phyloP scores from a whole-genome alignment of 2,113 vertebrate genomes.

The Nothocercus nigrocapillus region DNA sequence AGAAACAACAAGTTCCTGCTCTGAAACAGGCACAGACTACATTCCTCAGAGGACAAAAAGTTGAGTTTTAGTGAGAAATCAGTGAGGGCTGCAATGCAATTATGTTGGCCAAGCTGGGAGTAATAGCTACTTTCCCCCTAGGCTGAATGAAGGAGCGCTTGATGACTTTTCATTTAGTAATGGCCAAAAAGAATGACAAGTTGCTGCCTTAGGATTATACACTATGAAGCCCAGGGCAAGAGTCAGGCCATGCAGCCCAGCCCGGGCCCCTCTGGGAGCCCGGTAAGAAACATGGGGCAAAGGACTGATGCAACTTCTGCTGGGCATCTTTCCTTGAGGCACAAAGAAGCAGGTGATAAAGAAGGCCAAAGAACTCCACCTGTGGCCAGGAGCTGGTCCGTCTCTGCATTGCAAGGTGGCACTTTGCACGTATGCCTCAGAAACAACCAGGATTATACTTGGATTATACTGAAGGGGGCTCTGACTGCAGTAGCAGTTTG shows the following conservation, averaged over 20 bases:
- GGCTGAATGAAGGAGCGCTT: constrained; percentile 17
- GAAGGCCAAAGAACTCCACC: not conserved
- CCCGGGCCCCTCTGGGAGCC: not conserved
- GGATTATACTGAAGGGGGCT: not conserved
- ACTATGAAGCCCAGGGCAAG: not conserved
- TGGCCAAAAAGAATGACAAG: not conserved
- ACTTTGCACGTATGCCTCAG: not conserved
- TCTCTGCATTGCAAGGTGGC: fast-evolving
- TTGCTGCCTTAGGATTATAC: not conserved
- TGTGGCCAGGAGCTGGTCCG: fast-evolving
- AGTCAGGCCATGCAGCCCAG: not conserved
- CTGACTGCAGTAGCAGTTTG: not conserved
- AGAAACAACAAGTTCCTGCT: not conserved
- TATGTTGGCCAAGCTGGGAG: not conserved
- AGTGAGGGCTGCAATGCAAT: not conserved
- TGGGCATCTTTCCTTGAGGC: not conserved
- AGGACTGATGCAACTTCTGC: not conserved
- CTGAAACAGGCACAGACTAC: not conserved
- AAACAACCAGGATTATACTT: fast-evolving
- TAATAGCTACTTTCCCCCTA: not conserved
- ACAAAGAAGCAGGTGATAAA: not conserved
- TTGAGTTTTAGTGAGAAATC: not conserved
- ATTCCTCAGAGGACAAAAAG: not conserved
- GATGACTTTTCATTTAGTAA: constrained; percentile 3
- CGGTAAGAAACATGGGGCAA: fast-evolving